Base-by-base conservation (phyloP, 2,888 invertebrate genomes). In the Trachelus stipa region DNA sequence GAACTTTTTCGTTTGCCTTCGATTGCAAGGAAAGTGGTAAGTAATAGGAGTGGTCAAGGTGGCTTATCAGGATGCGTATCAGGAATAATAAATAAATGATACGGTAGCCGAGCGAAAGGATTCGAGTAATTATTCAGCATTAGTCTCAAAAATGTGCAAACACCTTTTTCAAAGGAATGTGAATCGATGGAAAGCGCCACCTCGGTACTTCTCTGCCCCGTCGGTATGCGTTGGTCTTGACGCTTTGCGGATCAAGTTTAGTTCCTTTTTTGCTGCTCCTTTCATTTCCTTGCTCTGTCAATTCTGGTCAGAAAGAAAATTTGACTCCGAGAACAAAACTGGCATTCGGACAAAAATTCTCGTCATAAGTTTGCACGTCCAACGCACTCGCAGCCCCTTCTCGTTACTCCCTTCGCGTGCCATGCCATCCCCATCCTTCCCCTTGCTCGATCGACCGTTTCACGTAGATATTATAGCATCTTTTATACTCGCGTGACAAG, bases 71-170 rank as follows among this genome's bases (percentile, higher is more conserved):
- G 4, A 40, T 33, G 15, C n/a, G 9, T 0, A 69, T 84, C 81
- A 79, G 75, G 80, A 76, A 83, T 80, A 78, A 85, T 85, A 84
- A 78, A 85, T 85, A 84, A 85, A 85, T 85, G 84, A 84, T 85
- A 82, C 79, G 80, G 80, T 79, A 81, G 82, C n/a, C 31, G 31
- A 69, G 33, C 69, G 23, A 30, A 80, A 78, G 79, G 80, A 79
- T 82, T 79, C 77, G 78, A 84, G 85, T 86, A 84, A 89, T 88
- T 88, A 88, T 87, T 88, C 86, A 85, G 85, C 81, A 79, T 84
- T 82, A 82, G 79, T 80, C 78, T 73, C 77, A 78, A 69, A 75
- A 79, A 80, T 73, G 74, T 82, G 84, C 85, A 84, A 84, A 82
- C 79, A 83, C 80, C 82, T 81, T 83, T 79, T 80, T 83, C 83